Conservation (phyloP, 2,113 vertebrate species). For the Anoura caudifer region DNA sequence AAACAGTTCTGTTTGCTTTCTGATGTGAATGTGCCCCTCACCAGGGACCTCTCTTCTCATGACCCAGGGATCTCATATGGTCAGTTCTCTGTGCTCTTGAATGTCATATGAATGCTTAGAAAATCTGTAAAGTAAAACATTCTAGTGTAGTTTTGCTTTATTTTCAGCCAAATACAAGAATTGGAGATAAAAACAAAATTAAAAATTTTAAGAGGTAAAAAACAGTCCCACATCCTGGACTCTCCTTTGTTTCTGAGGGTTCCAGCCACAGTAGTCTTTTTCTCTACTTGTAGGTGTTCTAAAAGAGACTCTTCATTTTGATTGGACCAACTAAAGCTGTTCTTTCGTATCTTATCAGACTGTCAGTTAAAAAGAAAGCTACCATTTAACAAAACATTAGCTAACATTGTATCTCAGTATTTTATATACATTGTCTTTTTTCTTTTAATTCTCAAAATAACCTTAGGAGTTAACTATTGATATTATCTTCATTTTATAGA, state of each 20-base stretch:
- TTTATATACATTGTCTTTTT: neutral
- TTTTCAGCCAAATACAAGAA: neutral
- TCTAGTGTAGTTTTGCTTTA: neutral
- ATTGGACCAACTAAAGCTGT: neutral
- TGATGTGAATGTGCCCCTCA: neutral
- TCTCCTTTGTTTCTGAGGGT: neutral
- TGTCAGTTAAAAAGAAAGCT: neutral
- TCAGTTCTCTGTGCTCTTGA: neutral
- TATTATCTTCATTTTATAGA: neutral
- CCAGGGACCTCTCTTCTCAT: neutral
- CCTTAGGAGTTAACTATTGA: neutral
- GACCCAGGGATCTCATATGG: neutral
- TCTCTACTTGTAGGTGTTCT: neutral
- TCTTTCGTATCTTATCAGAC: neutral
- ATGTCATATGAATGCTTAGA: neutral
- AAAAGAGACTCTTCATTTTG: neutral
- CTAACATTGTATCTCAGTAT: neutral
- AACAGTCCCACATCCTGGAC: rapidly evolving
- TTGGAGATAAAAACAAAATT: neutral
- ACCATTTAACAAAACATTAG: neutral
- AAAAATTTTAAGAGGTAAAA: neutral
- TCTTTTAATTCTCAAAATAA: neutral
- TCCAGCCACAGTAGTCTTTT: neutral
- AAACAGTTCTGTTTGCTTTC: neutral
- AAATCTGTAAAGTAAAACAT: neutral